Evolutionary conservation across 2,888 invertebrate species (phyloP), one percentile per base, ranked within the genome.

Genomic region (Chymomyza fuscimana): DNA sequence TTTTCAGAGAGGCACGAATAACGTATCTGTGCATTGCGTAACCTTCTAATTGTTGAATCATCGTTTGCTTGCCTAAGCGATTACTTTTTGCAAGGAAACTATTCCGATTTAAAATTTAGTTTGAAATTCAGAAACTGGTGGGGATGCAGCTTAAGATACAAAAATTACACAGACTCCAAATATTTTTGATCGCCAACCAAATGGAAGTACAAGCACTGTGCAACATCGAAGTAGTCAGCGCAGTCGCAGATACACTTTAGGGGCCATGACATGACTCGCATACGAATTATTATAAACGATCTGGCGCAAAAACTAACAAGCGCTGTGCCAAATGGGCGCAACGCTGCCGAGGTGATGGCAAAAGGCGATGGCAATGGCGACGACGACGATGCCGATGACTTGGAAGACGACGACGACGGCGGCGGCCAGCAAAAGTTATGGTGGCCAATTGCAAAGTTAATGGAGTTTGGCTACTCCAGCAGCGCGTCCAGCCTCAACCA

Each of bases 231-330:
- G 80, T 73, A 72, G 72, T 67, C 63, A 22, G 46, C 86, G 83
- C 83, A 82, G 82, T 75, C 80, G 84, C 84, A 85, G 84, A 86
- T 85, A 85, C 84, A 85, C 84, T 89, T 89, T 87, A 88, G 84
- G 88, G 88, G 88, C 86, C 88, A 89, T 88, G 88, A 88, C 89
- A 88, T 88, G 89, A 87, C 88, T 89, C 89, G 89, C 88, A 88
- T 89, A 88, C 85, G 89, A 88, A 88, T 89, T 89, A 88, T 86
- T 86, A 86, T 87, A 86, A 86, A 86, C 87, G 87, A 86, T 86
- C 86, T 85, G 81, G 85, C 85, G 85, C 83, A 87, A 86, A 85
- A 85, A 85, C 87, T 84, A 85, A 85, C 85, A 82, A 80, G 83
- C 79, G 77, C 73, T 75, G 76, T 74, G 73, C 66, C 65, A 73